These are phyloP conservation scores for Campoletis raptor DNA, from an alignment of 2,888 invertebrate species.

Conservation along the genomic window DNA sequence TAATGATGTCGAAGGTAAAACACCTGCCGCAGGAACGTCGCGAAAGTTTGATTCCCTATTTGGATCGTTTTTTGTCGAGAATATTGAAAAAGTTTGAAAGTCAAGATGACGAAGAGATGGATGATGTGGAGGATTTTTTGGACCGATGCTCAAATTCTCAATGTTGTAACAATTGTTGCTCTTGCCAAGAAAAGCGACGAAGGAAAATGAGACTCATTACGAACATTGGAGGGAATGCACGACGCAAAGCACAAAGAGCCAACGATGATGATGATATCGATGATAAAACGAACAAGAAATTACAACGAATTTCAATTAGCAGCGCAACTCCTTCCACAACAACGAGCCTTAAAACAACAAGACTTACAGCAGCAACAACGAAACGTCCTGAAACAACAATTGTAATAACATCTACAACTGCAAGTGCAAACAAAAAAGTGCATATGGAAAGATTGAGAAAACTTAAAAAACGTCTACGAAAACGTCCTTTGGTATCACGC, in stretches of 20 bases:
- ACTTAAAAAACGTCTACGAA: background rate
- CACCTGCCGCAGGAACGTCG: slow-evolving; percentile 7
- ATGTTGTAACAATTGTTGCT: slow-evolving; percentile 21
- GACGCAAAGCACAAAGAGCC: slow-evolving; percentile 17
- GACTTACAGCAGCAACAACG: background rate
- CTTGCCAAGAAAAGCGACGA: slow-evolving; percentile 18
- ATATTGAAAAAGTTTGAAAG: background rate
- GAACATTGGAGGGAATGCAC: background rate
- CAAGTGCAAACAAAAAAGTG: background rate
- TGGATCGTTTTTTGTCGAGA: slow-evolving; percentile 43
- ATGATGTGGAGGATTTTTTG: background rate
- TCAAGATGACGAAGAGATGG: background rate
- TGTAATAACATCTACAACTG: background rate
- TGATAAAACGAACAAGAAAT: background rate
- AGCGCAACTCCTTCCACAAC: background rate
- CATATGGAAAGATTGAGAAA: background rate
- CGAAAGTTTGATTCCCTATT: background rate
- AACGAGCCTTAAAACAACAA: background rate
- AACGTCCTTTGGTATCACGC: background rate
- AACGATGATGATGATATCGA: background rate
- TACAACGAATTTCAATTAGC: background rate
- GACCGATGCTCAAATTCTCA: background rate
- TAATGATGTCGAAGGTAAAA: slow-evolving; percentile 17
- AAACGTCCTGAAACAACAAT: background rate
- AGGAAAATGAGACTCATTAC: background rate